A percentile compares a stretch with the other conserved stretches of the same genome.
phyloP scores from a whole-genome alignment of 2,888 invertebrate species.

The Silvanus unidentatus region DNA sequence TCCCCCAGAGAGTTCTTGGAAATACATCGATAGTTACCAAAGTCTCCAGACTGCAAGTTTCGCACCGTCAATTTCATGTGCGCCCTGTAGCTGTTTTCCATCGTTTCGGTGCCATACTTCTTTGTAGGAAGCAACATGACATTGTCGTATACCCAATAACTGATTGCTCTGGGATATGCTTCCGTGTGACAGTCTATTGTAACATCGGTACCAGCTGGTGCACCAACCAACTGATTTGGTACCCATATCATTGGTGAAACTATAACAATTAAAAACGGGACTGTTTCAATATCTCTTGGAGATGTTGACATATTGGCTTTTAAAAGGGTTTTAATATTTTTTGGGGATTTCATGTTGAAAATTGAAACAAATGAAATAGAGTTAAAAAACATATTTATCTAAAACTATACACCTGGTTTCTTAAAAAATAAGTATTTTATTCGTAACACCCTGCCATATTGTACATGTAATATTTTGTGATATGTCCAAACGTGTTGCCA shows the following conservation, averaged over 20 bases:
- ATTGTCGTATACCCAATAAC: slow-evolving; percentile 87
- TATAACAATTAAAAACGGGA: slow-evolving; percentile 45
- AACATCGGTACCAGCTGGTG: slow-evolving; percentile 84
- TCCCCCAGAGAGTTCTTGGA: slow-evolving; percentile 91
- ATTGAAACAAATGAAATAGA: neutral
- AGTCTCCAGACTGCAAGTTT: slow-evolving; percentile 76
- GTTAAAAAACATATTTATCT: slow-evolving; percentile 18
- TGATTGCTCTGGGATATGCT: slow-evolving; percentile 86
- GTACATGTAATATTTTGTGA: slow-evolving; percentile 37
- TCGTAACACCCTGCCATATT: slow-evolving; percentile 28
- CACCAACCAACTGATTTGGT: slow-evolving; percentile 88
- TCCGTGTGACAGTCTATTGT: slow-evolving; percentile 91
- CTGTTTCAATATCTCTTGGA: neutral
- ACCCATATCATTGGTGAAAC: slow-evolving; percentile 94
- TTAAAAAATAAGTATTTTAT: slow-evolving; percentile 13
- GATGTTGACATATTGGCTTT: too few species aligned
- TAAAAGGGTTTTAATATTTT: too few species aligned
- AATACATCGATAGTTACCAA: slow-evolving; percentile 87
- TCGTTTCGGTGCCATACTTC: slow-evolving; percentile 77
- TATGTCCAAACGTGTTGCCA: slow-evolving; percentile 33
- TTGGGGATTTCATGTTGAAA: neutral
- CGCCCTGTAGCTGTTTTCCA: slow-evolving; percentile 82
- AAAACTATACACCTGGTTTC: slow-evolving; percentile 16
- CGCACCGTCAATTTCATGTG: slow-evolving; percentile 85
- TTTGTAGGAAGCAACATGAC: slow-evolving; percentile 85